These are phyloP conservation scores for Petrocephalus schoutedeni DNA, from an alignment of 2,797 vertebrate species.

Conservation along the genomic window DNA sequence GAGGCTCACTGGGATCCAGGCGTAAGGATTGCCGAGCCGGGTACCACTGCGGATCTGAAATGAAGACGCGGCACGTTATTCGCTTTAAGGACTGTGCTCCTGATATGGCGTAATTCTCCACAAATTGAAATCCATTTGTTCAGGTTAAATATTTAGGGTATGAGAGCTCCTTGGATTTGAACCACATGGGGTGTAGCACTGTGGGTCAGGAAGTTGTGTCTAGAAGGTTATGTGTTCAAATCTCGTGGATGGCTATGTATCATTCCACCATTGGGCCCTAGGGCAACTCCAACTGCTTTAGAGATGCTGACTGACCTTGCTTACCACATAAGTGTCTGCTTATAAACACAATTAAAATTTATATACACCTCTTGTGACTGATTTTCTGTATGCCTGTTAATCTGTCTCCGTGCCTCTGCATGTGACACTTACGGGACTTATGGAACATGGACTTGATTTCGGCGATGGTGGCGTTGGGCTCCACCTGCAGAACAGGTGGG, in stretches of 20 bases:
- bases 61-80: conserved; percentile 25
- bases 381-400: not conserved
- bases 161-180: not conserved
- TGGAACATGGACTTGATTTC: conserved; percentile 94
- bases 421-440: conserved; percentile 76
- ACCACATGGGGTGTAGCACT: not conserved
- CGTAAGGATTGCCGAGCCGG: conserved; percentile 87
- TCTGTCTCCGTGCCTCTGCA: too few species aligned
- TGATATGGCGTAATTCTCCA: not conserved
- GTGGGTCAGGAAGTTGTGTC: not conserved
- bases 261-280: not conserved
- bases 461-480: conserved; percentile 85
- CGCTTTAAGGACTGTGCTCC: not conserved
- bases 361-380: not conserved
- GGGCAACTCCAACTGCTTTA: not conserved
- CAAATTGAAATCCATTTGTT: not conserved
- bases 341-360: not conserved
- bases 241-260: not conserved
- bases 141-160: not conserved
- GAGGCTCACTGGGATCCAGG: conserved; percentile 82
- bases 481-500: conserved; percentile 70
- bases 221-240: not conserved
- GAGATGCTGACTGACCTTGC: not conserved
- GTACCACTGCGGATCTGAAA: conserved; percentile 90
- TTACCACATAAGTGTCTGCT: not conserved